Percentiles rank a stretch among this genome's conserved stretches.
phyloP scores from a whole-genome alignment of 1,140 invertebrate species.

The Spodoptera frugiperda region DNA sequence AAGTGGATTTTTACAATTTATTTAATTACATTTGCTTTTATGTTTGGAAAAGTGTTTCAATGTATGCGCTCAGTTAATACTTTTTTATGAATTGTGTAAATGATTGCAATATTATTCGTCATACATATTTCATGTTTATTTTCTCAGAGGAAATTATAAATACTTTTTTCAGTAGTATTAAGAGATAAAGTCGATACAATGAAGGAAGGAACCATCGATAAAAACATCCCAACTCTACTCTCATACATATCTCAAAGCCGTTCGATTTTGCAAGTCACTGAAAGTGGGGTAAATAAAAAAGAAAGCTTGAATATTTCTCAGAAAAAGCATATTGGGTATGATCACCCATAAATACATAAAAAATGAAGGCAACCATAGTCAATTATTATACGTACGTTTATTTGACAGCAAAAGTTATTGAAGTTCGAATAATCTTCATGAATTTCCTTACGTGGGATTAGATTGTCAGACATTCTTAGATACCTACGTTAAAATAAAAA shows the following conservation, averaged over 20 bases:
- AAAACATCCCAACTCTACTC: not conserved
- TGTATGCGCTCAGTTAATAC: too few relatives aligned
- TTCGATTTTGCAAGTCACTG: conserved; percentile 36
- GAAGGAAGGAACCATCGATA: not conserved
- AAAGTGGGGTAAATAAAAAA: conserved; percentile 31
- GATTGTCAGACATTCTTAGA: too few relatives aligned
- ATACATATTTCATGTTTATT: too few relatives aligned
- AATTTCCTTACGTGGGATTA: not conserved
- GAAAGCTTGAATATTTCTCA: conserved; percentile 11
- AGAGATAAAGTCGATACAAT: too few relatives aligned
- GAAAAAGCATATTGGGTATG: conserved; percentile 39
- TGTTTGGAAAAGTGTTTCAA: too few relatives aligned
- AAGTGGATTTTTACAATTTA: too few relatives aligned
- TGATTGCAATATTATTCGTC: too few relatives aligned
- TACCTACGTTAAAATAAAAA: too few relatives aligned
- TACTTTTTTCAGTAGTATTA: too few relatives aligned
- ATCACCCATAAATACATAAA: conserved; percentile 47
- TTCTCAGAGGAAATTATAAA: too few relatives aligned
- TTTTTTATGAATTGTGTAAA: too few relatives aligned
- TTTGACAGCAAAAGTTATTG: conserved; percentile 5
- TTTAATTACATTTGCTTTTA: too few relatives aligned
- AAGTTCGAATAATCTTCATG: conserved; percentile 3
- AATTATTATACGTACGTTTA: conserved; percentile 36
- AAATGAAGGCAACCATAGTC: conserved; percentile 36
- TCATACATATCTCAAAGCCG: not conserved